Percentiles rank a stretch among this genome's conserved stretches.
Conservation (phyloP, 2,888 invertebrate species). For the Macrophya alboannulata region DNA sequence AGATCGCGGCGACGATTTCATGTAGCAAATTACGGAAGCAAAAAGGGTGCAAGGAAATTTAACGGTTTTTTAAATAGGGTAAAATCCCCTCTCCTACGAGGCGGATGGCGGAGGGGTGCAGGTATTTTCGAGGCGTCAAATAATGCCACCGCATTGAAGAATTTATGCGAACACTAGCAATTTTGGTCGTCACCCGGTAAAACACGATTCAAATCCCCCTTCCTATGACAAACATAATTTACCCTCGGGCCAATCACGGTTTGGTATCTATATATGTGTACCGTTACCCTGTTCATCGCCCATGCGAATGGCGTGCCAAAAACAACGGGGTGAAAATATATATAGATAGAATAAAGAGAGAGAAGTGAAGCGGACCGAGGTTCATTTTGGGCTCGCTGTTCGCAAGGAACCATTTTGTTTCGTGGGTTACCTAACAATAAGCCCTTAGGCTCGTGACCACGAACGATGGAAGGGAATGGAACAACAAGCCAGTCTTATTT, state of each 20-base stretch:
- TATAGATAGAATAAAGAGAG: not conserved
- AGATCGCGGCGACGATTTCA: not conserved
- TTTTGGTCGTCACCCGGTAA: not conserved
- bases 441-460: not conserved
- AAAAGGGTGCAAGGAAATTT: not conserved
- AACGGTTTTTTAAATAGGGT: not conserved
- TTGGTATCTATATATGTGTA: not conserved
- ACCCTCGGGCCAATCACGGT: slow-evolving; percentile 36
- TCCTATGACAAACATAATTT: slow-evolving; percentile 36
- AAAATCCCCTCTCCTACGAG: not conserved
- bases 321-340: not conserved
- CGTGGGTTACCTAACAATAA: slow-evolving; percentile 21
- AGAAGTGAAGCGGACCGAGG: not conserved
- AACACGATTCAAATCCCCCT: slow-evolving; percentile 11
- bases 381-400: not conserved
- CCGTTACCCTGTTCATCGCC: slow-evolving; percentile 10
- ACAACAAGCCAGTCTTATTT: slow-evolving; percentile 11
- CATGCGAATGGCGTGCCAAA: slow-evolving; percentile 37
- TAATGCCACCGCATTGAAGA: not conserved
- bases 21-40: not conserved
- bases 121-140: not conserved
- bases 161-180: slow-evolving; percentile 35
- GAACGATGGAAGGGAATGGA: slow-evolving; percentile 32
- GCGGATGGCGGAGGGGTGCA: too few relatives aligned
- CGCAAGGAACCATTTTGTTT: slow-evolving; percentile 33